A percentile compares a stretch with the other conserved stretches of the same genome.
Evolutionary conservation across 2,113 vertebrate genomes (phyloP).

Genomic region (Nymphicus hollandicus): DNA sequence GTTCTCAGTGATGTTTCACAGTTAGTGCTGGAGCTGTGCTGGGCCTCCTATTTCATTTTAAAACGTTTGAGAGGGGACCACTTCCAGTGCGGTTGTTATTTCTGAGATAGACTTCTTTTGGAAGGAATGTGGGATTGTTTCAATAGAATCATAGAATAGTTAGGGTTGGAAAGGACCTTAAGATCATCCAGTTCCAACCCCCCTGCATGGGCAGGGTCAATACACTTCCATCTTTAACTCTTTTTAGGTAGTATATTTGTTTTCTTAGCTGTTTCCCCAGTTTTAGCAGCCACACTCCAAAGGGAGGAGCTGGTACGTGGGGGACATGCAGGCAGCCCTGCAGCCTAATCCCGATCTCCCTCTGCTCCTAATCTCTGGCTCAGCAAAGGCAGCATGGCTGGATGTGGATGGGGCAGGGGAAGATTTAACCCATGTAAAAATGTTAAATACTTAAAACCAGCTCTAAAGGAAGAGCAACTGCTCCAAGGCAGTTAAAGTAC

Average conservation of each 20-base stretch:
- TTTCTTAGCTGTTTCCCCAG: not conserved
- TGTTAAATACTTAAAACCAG: not conserved
- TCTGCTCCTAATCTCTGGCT: not conserved
- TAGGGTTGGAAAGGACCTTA: not conserved
- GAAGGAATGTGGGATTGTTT: not conserved
- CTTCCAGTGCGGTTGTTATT: not conserved
- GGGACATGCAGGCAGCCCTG: not conserved
- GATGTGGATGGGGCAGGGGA: fast-evolving
- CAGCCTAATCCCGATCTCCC: not conserved
- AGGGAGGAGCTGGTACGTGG: not conserved
- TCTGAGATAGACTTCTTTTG: not conserved
- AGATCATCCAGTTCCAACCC: not conserved
- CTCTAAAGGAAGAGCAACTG: not conserved
- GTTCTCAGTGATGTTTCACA: fast-evolving
- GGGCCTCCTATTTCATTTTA: not conserved
- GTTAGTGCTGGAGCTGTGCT: not conserved
- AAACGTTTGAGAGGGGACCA: not conserved
- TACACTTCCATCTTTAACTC: not conserved
- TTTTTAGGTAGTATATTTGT: not conserved
- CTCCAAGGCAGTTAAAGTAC: not conserved
- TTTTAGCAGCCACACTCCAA: not conserved
- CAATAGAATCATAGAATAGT: not conserved
- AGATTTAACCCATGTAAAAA: not conserved
- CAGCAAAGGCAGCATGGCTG: not conserved
- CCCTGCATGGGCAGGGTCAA: not conserved